Conservation (phyloP, 2,888 invertebrate species). For the Scaptomyza polygonia region DNA sequence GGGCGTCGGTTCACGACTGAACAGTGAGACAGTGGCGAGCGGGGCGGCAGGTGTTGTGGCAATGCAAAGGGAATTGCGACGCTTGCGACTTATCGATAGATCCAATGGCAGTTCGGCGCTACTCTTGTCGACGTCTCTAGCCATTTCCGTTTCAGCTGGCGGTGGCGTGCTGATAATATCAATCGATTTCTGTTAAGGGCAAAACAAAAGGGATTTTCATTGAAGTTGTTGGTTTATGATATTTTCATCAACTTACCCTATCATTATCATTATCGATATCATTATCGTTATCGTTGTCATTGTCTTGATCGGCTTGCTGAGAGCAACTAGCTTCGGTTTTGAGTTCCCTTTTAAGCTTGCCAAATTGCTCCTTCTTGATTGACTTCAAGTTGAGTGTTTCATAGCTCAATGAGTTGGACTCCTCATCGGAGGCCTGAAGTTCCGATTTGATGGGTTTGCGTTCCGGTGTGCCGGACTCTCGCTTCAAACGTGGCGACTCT, state of each 20-base stretch:
- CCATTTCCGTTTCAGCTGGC: conserved; percentile 60
- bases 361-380: neutral
- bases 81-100: conserved; percentile 88
- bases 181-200: conserved; percentile 78
- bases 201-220: neutral
- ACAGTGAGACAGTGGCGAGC: conserved; percentile 20
- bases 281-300: conserved; percentile 11
- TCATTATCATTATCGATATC: conserved; percentile 59
- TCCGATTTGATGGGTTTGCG: conserved; percentile 53
- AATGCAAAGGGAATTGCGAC: conserved; percentile 78
- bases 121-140: conserved; percentile 76
- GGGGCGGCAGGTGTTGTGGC: conserved; percentile 19
- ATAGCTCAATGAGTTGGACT: conserved; percentile 38
- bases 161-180: conserved; percentile 82
- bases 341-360: conserved; percentile 29
- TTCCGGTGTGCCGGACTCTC: conserved; percentile 43
- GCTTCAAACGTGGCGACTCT: conserved; percentile 21
- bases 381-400: conserved; percentile 14
- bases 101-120: conserved; percentile 89
- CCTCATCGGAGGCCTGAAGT: conserved; percentile 46
- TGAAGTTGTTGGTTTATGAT: neutral
- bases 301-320: conserved; percentile 45
- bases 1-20: conserved; percentile 32
- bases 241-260: conserved; percentile 69
- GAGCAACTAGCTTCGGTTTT: conserved; percentile 17